A percentile compares a stretch with the other conserved stretches of the same genome.
phyloP scores from a whole-genome alignment of 1,140 invertebrate species.

The Orius laevigatus region DNA sequence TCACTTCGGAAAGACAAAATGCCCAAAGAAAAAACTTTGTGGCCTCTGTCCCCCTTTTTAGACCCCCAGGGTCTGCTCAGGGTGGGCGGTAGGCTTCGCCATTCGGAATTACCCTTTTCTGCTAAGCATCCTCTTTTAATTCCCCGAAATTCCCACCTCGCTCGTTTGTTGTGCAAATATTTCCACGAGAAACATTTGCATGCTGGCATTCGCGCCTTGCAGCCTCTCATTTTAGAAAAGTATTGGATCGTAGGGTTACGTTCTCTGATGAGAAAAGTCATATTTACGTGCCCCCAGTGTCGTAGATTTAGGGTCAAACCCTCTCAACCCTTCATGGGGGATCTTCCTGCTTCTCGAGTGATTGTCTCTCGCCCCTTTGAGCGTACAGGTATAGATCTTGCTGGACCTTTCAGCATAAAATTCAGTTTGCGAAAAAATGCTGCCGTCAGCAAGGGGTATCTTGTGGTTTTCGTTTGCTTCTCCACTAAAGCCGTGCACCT shows the following conservation, averaged over 20 bases:
- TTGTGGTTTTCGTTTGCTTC: conserved; percentile 30
- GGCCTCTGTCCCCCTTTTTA: conserved; percentile 17
- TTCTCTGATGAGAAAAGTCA: conserved; percentile 16
- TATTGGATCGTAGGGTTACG: conserved; percentile 23
- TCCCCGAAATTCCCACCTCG: conserved; percentile 20
- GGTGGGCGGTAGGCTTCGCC: conserved; percentile 16
- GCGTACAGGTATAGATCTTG: conserved; percentile 27
- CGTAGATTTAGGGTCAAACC: conserved; percentile 14
- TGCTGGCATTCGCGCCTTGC: conserved; percentile 20
- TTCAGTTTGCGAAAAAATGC: conserved; percentile 17
- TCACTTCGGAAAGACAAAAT: no score
- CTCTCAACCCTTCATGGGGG: conserved; percentile 22
- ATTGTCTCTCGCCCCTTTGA: conserved; percentile 22
- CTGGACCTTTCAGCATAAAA: conserved; percentile 27
- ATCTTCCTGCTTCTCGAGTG: conserved; percentile 23
- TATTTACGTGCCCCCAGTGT: conserved; percentile 23
- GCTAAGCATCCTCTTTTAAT: conserved; percentile 17
- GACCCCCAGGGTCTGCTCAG: conserved; percentile 14
- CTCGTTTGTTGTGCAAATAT: conserved; percentile 23
- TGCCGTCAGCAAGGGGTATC: conserved; percentile 25
- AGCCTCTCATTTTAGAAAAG: conserved; percentile 18
- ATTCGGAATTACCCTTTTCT: conserved; percentile 10
- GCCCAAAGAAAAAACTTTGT: no score
- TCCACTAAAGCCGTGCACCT: conserved; percentile 28
- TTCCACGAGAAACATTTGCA: conserved; percentile 23